Percentiles rank a stretch among this genome's conserved stretches.
These are phyloP conservation scores for Fissipunctia ypsillon DNA, from an alignment of 2,888 invertebrate genomes.

Conservation along the genomic window DNA sequence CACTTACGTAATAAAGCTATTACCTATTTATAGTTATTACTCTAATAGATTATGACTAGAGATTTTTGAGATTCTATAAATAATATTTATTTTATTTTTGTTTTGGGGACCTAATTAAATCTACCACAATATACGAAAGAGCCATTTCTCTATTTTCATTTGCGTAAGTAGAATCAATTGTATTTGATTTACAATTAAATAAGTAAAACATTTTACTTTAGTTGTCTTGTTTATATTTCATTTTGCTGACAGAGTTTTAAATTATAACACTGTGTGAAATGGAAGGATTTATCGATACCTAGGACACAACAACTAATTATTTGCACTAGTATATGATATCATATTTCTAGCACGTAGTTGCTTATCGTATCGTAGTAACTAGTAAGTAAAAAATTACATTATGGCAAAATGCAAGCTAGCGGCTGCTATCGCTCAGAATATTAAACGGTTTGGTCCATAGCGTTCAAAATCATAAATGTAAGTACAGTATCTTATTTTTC, in stretches of 20 bases:
- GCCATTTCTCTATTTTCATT: neutral
- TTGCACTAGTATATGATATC: neutral
- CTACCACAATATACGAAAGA: slow-evolving; percentile 5
- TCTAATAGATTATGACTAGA: slow-evolving; percentile 25
- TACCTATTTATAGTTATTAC: slow-evolving; percentile 2
- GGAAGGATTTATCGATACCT: slow-evolving; percentile 10
- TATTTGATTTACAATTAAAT: slow-evolving; percentile 5
- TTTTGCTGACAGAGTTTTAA: neutral
- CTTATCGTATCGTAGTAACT: neutral
- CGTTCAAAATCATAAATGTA: slow-evolving; percentile 1
- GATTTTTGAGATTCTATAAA: slow-evolving; percentile 8
- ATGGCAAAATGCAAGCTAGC: neutral
- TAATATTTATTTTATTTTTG: too few relatives aligned
- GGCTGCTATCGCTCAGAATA: neutral
- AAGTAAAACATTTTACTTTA: neutral
- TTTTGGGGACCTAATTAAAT: neutral
- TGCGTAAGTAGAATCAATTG: neutral
- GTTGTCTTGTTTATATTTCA: neutral
- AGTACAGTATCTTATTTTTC: slow-evolving; percentile 18
- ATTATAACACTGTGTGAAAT: slow-evolving; percentile 1
- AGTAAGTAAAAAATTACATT: neutral
- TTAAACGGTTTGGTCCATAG: slow-evolving; percentile 30
- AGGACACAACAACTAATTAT: neutral
- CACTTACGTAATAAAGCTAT: slow-evolving; percentile 26
- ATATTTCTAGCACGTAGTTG: slow-evolving; percentile 6